These are phyloP conservation scores for Oriolus oriolus DNA, from an alignment of 2,113 vertebrate species.

Conservation along the genomic window DNA sequence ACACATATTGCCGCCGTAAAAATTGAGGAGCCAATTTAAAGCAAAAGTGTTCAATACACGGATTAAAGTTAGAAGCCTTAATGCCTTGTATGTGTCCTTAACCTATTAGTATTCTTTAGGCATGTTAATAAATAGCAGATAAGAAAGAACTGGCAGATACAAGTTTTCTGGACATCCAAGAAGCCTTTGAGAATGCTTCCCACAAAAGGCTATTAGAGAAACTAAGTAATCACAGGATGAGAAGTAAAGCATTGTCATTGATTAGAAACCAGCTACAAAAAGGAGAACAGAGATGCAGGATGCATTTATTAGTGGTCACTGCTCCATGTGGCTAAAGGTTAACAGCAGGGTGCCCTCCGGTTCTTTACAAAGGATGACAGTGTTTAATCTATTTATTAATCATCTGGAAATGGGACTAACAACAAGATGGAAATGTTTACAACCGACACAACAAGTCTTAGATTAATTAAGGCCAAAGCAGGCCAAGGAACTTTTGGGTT, in stretches of 20 bases:
- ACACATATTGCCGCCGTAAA: not conserved
- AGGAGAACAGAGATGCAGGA: not conserved
- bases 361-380: not conserved
- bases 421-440: not conserved
- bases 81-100: not conserved
- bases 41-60: not conserved
- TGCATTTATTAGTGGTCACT: not conserved
- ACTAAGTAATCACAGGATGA: not conserved
- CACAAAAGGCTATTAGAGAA: not conserved
- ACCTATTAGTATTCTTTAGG: not conserved
- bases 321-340: not conserved
- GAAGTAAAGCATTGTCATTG: not conserved
- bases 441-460: not conserved
- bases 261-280: not conserved
- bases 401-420: not conserved
- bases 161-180: not conserved
- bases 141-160: not conserved
- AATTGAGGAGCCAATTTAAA: not conserved
- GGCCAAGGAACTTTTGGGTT: not conserved
- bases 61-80: not conserved
- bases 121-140: not conserved
- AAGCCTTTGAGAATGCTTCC: not conserved
- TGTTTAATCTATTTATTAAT: conserved; percentile 9
- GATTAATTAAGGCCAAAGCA: not conserved
- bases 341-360: not conserved